These are phyloP conservation scores for Eristalis intricaria DNA, from an alignment of 2,888 invertebrate genomes.

Conservation along the genomic window DNA sequence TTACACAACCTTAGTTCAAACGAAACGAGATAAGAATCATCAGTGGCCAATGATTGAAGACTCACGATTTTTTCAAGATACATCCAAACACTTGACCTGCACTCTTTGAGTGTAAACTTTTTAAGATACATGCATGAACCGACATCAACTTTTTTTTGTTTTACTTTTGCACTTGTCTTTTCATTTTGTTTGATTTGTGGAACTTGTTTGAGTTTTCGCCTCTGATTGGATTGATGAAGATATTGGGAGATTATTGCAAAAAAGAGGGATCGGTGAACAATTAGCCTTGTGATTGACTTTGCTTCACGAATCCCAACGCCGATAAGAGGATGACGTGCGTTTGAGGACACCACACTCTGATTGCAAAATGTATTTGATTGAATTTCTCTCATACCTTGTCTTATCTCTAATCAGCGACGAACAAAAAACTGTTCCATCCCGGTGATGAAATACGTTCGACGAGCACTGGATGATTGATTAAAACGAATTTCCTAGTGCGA, in stretches of 20 bases:
- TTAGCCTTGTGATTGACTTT: too few relatives aligned
- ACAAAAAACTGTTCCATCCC: not conserved
- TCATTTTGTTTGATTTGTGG: not conserved
- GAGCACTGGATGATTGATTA: not conserved
- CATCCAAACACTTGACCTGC: slow-evolving; percentile 31
- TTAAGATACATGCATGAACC: not conserved
- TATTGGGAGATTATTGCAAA: too few relatives aligned
- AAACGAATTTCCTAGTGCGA: not conserved
- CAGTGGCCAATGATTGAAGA: slow-evolving; percentile 26
- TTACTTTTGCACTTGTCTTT: not conserved
- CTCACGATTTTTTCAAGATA: slow-evolving; percentile 29
- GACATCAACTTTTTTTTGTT: not conserved
- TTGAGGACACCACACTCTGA: too few relatives aligned
- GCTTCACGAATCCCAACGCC: too few relatives aligned
- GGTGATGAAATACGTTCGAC: not conserved
- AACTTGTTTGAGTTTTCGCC: not conserved
- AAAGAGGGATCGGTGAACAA: too few relatives aligned
- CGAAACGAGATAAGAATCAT: not conserved
- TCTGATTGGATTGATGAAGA: too few relatives aligned
- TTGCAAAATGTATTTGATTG: too few relatives aligned
- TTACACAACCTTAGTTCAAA: not conserved
- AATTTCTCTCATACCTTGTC: too few relatives aligned
- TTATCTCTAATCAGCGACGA: not conserved
- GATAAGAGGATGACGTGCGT: too few relatives aligned
- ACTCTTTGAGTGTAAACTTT: not conserved